phyloP scores from a whole-genome alignment of 2,113 vertebrate genomes.

The rabbit (Oryctolagus cuniculus) region DNA sequence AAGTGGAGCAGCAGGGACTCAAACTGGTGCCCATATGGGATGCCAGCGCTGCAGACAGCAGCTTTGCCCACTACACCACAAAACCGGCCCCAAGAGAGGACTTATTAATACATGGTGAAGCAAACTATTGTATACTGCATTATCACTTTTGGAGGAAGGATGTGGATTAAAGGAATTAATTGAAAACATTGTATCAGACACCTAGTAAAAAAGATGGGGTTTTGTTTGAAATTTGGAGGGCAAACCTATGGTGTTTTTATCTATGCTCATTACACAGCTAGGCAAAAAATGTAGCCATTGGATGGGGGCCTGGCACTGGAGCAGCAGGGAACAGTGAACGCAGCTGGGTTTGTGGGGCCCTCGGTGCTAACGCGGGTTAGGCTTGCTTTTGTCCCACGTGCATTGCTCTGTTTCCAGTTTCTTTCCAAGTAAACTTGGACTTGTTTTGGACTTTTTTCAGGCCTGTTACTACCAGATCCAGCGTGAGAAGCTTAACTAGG shows the following conservation, averaged over 20 bases:
- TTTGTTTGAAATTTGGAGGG: slow-evolving; percentile 30
- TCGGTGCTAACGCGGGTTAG: not conserved
- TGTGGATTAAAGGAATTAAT: not conserved
- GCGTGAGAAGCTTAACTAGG: slow-evolving; percentile 97
- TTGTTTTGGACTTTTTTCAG: slow-evolving; percentile 85
- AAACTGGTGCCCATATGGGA: too few species aligned
- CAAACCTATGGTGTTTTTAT: not conserved
- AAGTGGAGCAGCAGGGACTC: too few species aligned
- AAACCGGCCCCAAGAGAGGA: not conserved
- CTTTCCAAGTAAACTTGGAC: slow-evolving; percentile 64
- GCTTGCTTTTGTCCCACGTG: not conserved
- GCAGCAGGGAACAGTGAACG: not conserved
- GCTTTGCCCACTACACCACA: not conserved
- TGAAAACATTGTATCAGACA: not conserved
- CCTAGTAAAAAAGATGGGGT: not conserved
- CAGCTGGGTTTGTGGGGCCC: not conserved
- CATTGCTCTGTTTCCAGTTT: slow-evolving; percentile 43
- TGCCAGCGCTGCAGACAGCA: too few species aligned
- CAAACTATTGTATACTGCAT: not conserved
- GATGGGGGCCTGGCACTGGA: not conserved
- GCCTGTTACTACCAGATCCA: slow-evolving; percentile 99
- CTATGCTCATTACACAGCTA: not conserved
- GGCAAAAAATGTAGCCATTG: not conserved
- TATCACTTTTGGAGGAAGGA: slow-evolving; percentile 7
- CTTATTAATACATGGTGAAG: slow-evolving; percentile 29